Percentiles rank a stretch among this genome's conserved stretches.
phyloP scores from a whole-genome alignment of 2,113 vertebrate species.

The Benitochromis conjunctus region DNA sequence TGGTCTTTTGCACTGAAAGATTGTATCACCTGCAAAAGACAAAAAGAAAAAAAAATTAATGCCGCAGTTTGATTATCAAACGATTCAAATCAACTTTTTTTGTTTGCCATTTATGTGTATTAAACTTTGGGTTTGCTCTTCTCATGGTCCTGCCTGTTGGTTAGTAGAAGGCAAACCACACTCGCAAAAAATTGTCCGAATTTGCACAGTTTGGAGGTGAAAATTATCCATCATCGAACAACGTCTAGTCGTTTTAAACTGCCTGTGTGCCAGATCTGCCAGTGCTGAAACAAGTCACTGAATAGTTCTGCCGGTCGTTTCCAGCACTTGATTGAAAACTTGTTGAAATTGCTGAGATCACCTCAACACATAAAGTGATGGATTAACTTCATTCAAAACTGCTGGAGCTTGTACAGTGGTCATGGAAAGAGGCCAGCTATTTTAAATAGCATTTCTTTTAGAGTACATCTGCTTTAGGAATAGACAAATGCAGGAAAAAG shows the following conservation, averaged over 20 bases:
- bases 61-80: background rate
- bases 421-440: background rate
- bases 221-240: background rate
- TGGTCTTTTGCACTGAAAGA: constrained; percentile 85
- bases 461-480: background rate
- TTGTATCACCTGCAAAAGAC: constrained; percentile 88
- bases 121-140: background rate
- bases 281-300: background rate
- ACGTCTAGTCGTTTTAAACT: background rate
- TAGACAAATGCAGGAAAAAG: background rate
- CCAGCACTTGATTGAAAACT: constrained; percentile 27
- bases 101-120: background rate
- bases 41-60: background rate
- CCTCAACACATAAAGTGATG: constrained; percentile 7
- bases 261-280: background rate
- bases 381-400: constrained; percentile 11
- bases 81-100: background rate
- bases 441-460: background rate
- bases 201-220: background rate
- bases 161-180: background rate
- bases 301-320: background rate
- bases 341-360: background rate
- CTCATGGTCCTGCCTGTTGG: background rate
- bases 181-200: background rate
- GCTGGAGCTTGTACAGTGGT: background rate